These are phyloP conservation scores for Hermodice carunculata DNA, from an alignment of 2,888 invertebrate species.

Conservation along the genomic window DNA sequence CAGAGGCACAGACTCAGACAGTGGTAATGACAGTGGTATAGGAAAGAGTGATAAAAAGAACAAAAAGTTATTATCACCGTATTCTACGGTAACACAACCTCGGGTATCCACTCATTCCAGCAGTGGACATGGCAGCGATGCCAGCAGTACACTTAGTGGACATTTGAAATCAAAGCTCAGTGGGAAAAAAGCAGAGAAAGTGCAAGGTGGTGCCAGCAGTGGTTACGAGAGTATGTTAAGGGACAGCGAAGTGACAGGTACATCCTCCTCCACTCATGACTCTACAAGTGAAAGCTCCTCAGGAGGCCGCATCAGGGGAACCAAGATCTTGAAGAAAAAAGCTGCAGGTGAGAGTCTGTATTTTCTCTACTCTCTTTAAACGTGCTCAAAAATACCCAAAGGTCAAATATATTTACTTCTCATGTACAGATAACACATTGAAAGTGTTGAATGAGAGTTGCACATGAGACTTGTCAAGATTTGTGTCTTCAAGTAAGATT, in stretches of 20 bases:
- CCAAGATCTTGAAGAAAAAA: slow-evolving; percentile 53
- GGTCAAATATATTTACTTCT: neutral
- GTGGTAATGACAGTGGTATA: slow-evolving; percentile 67
- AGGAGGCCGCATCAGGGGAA: slow-evolving; percentile 51
- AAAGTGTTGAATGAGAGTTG: too few relatives aligned
- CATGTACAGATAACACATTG: too few relatives aligned
- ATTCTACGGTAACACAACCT: slow-evolving; percentile 68
- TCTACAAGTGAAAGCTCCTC: slow-evolving; percentile 66
- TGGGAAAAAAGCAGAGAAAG: neutral
- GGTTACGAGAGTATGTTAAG: slow-evolving; percentile 93
- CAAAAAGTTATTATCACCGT: slow-evolving; percentile 65
- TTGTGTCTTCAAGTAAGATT: too few relatives aligned
- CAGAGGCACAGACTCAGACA: slow-evolving; percentile 53
- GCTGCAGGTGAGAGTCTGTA: slow-evolving; percentile 44
- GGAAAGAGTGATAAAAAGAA: slow-evolving; percentile 47
- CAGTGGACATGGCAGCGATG: slow-evolving; percentile 70
- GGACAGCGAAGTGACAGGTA: slow-evolving; percentile 86
- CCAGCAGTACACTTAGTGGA: slow-evolving; percentile 60
- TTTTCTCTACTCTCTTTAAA: neutral
- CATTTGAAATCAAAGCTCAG: slow-evolving; percentile 26
- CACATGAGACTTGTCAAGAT: too few relatives aligned
- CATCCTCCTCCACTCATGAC: slow-evolving; percentile 77
- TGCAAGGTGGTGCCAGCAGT: slow-evolving; percentile 54
- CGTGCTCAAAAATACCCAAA: neutral
- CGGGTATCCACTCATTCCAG: slow-evolving; percentile 66